Conservation (phyloP, 2,888 invertebrate species). For the Kuschelorhynchus macadamiae region DNA sequence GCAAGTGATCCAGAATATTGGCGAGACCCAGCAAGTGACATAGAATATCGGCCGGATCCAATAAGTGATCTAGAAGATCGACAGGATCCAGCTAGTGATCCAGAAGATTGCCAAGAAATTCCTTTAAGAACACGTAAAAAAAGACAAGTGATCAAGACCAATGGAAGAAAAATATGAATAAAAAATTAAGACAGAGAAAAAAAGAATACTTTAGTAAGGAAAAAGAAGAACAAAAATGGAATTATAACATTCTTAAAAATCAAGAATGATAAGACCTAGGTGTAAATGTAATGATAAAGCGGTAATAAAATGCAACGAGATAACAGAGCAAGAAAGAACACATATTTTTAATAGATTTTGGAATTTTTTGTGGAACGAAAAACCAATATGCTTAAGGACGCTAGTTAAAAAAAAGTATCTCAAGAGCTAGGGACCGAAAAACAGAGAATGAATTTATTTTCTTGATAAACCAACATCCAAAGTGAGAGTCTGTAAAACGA, state of each 20-base stretch:
- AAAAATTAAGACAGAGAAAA: constrained; percentile 1
- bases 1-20: no score
- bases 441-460: constrained; percentile 30
- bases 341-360: no score
- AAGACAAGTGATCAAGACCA: constrained; percentile 5
- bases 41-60: no score
- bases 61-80: no score
- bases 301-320: no score
- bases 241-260: constrained; percentile 9
- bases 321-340: no score
- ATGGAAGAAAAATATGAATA: constrained; percentile 17
- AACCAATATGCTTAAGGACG: constrained; percentile 31
- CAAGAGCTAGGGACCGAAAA: constrained; percentile 24
- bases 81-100: no score
- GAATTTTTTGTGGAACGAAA: constrained; percentile 37
- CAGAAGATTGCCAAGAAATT: no score
- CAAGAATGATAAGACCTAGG: no score
- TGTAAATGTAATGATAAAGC: no score
- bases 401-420: constrained; percentile 9
- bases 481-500: constrained; percentile 37
- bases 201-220: constrained; percentile 24
- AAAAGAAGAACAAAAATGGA: constrained; percentile 9
- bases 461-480: constrained; percentile 15
- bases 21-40: no score
- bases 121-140: no score